These are phyloP conservation scores for Syrphus vitripennis DNA, from an alignment of 2,888 invertebrate genomes.

Conservation along the genomic window DNA sequence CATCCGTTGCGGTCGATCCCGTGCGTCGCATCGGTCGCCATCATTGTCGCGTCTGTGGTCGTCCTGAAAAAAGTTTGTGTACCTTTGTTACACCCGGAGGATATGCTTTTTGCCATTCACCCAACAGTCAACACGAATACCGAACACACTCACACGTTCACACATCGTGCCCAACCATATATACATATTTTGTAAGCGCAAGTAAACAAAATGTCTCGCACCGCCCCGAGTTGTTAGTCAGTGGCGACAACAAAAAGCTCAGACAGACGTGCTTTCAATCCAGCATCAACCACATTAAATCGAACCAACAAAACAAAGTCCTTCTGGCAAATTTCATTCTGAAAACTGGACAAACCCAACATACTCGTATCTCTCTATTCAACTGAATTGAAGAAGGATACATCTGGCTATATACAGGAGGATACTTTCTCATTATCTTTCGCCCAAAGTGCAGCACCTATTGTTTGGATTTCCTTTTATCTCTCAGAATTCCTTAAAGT, in stretches of 20 bases:
- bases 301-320: conserved; percentile 46
- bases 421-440: conserved; percentile 45
- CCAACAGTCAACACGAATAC: neutral
- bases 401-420: neutral
- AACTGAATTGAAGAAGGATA: neutral
- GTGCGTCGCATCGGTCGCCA: neutral
- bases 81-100: neutral
- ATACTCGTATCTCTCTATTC: neutral
- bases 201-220: conserved; percentile 48
- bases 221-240: too few relatives aligned
- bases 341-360: neutral
- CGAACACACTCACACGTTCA: neutral
- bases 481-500: conserved; percentile 23
- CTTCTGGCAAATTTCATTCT: conserved; percentile 11
- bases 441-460: conserved; percentile 19
- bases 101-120: conserved; percentile 9
- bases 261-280: conserved; percentile 45
- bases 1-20: neutral
- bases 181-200: neutral
- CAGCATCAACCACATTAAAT: conserved; percentile 38
- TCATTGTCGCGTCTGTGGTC: neutral
- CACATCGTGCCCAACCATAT: neutral
- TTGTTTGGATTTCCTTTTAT: conserved; percentile 36
- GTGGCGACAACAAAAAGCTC: conserved; percentile 30
- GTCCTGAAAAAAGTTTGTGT: conserved; percentile 2